Conservation (phyloP, 35 echinoderm and acorn worm genomes). For the Ptychodera flava region DNA sequence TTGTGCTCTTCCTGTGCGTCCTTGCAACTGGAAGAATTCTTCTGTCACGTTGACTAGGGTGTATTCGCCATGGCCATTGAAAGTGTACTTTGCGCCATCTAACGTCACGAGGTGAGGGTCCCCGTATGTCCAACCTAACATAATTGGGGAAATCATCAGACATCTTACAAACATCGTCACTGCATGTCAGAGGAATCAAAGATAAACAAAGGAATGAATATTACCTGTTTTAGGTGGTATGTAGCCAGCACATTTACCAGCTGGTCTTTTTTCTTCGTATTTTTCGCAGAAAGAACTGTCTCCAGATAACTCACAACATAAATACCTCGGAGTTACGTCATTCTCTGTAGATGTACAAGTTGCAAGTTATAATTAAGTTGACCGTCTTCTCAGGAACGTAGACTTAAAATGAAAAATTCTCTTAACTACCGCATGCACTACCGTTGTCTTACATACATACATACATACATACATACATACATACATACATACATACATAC, state of each 20-base stretch:
- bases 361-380: too few species aligned
- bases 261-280: conserved; percentile 31
- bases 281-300: conserved; percentile 15
- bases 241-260: conserved; percentile 9
- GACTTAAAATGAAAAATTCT: too few species aligned
- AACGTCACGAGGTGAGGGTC: conserved; percentile 81
- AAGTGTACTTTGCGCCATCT: conserved; percentile 72
- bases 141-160: neutral
- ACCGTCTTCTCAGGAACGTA: too few species aligned
- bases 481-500: too few species aligned
- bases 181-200: too few species aligned
- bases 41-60: conserved; percentile 27
- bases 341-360: too few species aligned
- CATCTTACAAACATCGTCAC: neutral
- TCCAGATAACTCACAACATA: conserved; percentile 26
- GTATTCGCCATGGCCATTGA: conserved; percentile 86
- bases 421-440: too few species aligned
- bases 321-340: conserved; percentile 37
- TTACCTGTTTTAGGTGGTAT: conserved; percentile 26
- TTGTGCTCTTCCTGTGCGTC: conserved; percentile 29
- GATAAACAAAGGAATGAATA: too few species aligned
- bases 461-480: too few species aligned
- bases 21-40: conserved; percentile 59
- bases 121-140: conserved; percentile 74
- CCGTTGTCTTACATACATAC: too few species aligned